Conservation (phyloP, 2,113 vertebrate species). For the Microtus richardsoni region DNA sequence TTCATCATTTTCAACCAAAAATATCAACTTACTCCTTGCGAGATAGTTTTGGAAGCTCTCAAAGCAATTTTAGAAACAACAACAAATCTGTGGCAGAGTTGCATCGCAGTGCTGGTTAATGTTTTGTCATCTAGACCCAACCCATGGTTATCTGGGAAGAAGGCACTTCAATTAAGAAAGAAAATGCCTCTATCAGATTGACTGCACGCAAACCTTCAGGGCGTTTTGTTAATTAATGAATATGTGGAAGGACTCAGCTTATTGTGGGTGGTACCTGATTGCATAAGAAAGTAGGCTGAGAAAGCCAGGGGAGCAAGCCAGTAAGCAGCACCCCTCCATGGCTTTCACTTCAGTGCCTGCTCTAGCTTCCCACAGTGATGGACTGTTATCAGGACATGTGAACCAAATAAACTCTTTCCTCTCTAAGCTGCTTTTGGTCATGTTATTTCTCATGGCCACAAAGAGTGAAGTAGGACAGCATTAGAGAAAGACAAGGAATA, state of each 20-base stretch:
- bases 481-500: background rate
- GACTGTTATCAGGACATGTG: background rate
- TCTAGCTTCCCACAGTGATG: background rate
- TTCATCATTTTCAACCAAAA: conserved; percentile 1
- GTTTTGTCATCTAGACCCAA: background rate
- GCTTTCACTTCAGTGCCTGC: background rate
- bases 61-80: background rate
- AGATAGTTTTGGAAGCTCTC: background rate
- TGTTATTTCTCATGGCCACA: background rate
- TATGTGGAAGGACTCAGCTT: background rate
- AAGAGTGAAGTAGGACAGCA: no score
- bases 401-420: background rate
- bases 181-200: background rate
- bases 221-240: background rate
- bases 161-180: background rate
- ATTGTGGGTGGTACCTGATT: no score
- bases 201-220: background rate
- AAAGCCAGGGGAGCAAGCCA: background rate
- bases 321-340: background rate
- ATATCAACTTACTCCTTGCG: background rate
- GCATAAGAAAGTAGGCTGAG: background rate
- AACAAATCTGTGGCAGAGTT: background rate
- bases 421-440: background rate
- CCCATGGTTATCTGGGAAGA: background rate
- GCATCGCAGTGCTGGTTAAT: background rate